A percentile compares a stretch with the other conserved stretches of the same genome.
Conservation (phyloP, 2,888 invertebrate species). For the Sympetrum striolatum region DNA sequence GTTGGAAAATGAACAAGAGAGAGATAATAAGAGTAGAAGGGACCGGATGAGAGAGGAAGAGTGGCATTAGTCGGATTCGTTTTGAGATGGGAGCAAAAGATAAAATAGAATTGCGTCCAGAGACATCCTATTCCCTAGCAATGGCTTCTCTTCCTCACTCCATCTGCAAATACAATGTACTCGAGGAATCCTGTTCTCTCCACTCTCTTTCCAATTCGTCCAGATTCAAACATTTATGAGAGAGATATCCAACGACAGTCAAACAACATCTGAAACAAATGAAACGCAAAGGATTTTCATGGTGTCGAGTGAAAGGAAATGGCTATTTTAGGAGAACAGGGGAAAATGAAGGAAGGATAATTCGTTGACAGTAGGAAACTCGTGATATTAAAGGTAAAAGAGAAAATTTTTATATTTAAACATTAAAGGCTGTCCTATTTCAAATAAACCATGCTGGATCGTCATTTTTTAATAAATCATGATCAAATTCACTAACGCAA, state of each 20-base stretch:
- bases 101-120: slow-evolving; percentile 12
- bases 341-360: background rate
- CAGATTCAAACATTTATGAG: background rate
- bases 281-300: background rate
- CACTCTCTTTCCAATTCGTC: background rate
- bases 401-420: too few species aligned
- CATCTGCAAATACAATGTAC: background rate
- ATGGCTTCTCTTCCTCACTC: background rate
- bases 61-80: slow-evolving; percentile 14
- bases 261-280: background rate
- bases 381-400: too few species aligned
- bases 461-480: too few species aligned
- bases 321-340: background rate
- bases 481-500: too few species aligned
- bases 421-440: too few species aligned
- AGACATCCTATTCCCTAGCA: background rate
- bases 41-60: background rate
- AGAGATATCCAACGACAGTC: background rate
- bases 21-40: background rate
- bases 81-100: background rate
- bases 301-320: background rate
- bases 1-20: background rate
- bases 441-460: too few species aligned
- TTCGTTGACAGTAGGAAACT: background rate
- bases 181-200: background rate